phyloP scores from a whole-genome alignment of 37 sponge, comb jelly and placozoan genomes.

The Agelas oroides region DNA sequence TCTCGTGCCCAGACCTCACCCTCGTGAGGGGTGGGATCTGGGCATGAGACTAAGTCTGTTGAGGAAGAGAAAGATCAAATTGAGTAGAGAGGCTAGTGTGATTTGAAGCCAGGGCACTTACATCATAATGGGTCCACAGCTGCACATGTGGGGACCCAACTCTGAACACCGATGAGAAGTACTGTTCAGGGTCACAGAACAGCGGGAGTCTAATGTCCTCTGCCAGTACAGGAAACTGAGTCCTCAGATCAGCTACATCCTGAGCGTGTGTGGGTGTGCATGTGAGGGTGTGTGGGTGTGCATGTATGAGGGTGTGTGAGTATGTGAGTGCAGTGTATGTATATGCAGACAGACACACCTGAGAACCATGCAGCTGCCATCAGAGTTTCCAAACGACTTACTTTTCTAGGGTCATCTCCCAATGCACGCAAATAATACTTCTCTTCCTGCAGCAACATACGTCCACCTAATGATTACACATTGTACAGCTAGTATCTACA shows the following conservation, averaged over 20 bases:
- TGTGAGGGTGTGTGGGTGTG: neutral
- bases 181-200: slow-evolving; percentile 55
- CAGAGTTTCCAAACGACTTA: slow-evolving; percentile 9
- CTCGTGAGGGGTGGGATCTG: no score
- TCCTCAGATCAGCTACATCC: slow-evolving; percentile 82
- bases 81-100: no score
- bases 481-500: no score
- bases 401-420: slow-evolving; percentile 83
- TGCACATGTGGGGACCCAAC: slow-evolving; percentile 82
- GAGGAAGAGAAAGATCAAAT: no score
- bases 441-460: slow-evolving; percentile 76
- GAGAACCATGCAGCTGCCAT: neutral
- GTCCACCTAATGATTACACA: no score
- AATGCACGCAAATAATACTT: slow-evolving; percentile 86
- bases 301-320: no score
- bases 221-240: slow-evolving; percentile 80
- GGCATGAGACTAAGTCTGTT: no score
- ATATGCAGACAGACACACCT: neutral
- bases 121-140: slow-evolving; percentile 98
- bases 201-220: slow-evolving; percentile 77
- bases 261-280: slow-evolving; percentile 7
- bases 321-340: no score
- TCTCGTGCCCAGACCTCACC: no score
- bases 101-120: slow-evolving; percentile 38
- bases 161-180: slow-evolving; percentile 90